Conservation (phyloP, 30 jellyfish, hydroid and myxozoan species). For the Aurelia sp. region DNA sequence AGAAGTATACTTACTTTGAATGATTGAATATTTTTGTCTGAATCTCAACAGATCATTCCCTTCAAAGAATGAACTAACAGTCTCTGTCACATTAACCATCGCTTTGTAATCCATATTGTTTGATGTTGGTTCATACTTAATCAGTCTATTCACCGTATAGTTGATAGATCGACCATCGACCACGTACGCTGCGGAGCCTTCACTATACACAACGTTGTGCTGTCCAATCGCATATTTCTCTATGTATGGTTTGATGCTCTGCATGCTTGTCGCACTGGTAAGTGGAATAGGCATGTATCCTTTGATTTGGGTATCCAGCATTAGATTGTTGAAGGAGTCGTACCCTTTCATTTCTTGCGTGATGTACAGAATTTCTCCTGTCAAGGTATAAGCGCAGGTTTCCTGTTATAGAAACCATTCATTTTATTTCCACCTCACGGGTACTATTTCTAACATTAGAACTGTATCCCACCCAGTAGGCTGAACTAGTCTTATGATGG, state of each 20-base stretch:
- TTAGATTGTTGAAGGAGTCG: constrained; percentile 59
- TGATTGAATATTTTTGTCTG: constrained; percentile 26
- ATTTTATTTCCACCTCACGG: no score
- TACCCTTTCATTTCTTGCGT: constrained; percentile 70
- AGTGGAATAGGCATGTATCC: constrained; percentile 69
- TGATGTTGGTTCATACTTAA: constrained; percentile 17
- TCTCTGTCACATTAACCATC: constrained; percentile 9
- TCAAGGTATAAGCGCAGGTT: not conserved
- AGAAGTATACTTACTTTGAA: not conserved
- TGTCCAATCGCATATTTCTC: constrained; percentile 35
- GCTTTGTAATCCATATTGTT: constrained; percentile 20
- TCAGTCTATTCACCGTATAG: constrained; percentile 39
- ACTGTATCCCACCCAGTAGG: no score
- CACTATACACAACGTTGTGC: constrained; percentile 39
- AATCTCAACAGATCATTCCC: constrained; percentile 13
- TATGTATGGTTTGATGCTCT: constrained; percentile 27
- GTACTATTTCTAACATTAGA: no score
- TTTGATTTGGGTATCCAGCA: constrained; percentile 51
- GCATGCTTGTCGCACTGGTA: constrained; percentile 25
- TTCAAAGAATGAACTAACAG: constrained; percentile 21
- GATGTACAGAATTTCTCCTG: constrained; percentile 66
- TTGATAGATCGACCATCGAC: constrained; percentile 33
- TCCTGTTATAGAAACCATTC: no score
- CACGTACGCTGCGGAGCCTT: constrained; percentile 43
- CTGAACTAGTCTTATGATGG: no score